These are phyloP conservation scores for Meriones psammophilus DNA, from an alignment of 2,797 vertebrate species.

Conservation along the genomic window DNA sequence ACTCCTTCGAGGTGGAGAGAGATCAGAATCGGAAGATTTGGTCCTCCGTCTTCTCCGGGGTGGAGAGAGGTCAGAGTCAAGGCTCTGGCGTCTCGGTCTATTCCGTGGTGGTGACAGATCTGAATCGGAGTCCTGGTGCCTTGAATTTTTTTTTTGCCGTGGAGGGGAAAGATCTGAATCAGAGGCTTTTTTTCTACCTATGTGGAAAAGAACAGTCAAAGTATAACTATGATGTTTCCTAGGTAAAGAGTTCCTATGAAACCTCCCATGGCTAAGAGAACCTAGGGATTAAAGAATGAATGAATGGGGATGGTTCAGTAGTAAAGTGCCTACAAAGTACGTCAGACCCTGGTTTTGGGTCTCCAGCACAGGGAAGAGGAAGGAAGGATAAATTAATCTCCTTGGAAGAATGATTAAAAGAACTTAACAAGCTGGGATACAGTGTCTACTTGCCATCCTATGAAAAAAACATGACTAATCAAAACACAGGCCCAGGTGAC, in stretches of 20 bases:
- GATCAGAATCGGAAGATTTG: constrained; percentile 84
- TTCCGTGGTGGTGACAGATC: constrained; percentile 82
- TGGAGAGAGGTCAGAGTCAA: constrained; percentile 89
- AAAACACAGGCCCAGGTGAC: constrained; percentile 30
- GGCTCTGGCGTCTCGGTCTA: not conserved
- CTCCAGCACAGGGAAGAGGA: not conserved
- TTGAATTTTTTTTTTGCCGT: constrained; percentile 40
- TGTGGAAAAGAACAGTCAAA: constrained; percentile 72
- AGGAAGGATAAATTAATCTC: not conserved
- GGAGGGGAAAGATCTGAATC: constrained; percentile 83
- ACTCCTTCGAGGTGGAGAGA: constrained; percentile 90
- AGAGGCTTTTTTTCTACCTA: constrained; percentile 34
- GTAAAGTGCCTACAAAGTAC: not conserved
- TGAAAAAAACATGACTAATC: constrained; percentile 2
- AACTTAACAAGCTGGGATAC: not conserved
- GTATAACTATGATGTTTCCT: constrained; percentile 72
- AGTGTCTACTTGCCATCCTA: not conserved
- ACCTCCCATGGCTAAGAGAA: constrained; percentile 75
- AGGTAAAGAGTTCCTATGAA: constrained; percentile 43
- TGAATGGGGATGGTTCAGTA: not conserved
- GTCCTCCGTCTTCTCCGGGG: constrained; percentile 81
- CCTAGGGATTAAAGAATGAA: constrained; percentile 65
- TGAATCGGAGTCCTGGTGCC: constrained; percentile 83
- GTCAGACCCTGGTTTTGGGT: not conserved
- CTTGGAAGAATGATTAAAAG: not conserved